phyloP scores from a whole-genome alignment of 2,113 vertebrate genomes.

The Stegostoma tigrinum region DNA sequence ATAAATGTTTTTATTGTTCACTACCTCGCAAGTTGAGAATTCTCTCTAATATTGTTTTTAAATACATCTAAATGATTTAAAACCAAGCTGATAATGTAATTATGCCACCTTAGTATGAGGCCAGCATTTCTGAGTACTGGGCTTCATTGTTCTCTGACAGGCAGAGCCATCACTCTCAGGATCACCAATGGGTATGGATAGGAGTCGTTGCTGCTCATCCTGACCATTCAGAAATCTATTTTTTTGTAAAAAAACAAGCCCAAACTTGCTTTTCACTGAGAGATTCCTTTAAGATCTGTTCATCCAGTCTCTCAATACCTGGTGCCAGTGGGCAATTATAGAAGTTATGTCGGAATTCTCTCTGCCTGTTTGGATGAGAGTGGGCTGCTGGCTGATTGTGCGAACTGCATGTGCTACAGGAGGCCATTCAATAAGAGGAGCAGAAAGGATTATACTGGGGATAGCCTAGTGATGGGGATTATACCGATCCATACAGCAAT shows the following conservation, averaged over 20 bases:
- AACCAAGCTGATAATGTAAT: background rate
- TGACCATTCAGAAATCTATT: background rate
- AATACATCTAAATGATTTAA: background rate
- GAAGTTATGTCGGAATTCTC: no score
- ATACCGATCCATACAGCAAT: no score
- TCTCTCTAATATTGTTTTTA: background rate
- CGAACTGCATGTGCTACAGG: no score
- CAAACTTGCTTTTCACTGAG: background rate
- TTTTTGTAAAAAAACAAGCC: background rate
- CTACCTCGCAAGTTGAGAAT: background rate
- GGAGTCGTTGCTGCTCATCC: background rate
- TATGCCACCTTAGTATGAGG: background rate
- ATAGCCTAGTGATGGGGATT: no score
- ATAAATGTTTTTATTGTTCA: background rate
- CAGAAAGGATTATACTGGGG: no score
- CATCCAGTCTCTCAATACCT: background rate
- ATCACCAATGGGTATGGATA: background rate
- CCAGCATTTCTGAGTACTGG: background rate
- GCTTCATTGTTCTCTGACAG: background rate
- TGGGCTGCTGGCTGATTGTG: no score
- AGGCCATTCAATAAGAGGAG: no score
- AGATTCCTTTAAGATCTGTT: background rate
- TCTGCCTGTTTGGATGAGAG: no score
- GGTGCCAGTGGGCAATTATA: no score
- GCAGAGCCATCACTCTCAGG: background rate